Evolutionary conservation across 1,140 invertebrate genomes (phyloP).

Genomic region (Drosophila lini): DNA sequence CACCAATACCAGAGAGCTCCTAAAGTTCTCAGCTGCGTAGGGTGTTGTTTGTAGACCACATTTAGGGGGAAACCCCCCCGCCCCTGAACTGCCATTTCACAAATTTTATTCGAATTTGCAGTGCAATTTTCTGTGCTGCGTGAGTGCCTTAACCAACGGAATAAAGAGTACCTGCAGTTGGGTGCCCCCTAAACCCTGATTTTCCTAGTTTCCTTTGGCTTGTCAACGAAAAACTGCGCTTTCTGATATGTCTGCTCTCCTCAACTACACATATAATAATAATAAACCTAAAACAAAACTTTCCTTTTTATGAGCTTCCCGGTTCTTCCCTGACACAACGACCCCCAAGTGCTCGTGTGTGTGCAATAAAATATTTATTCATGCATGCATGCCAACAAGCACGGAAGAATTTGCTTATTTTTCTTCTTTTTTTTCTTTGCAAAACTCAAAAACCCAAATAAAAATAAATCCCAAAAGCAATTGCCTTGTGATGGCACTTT

Average conservation of each 20-base stretch:
- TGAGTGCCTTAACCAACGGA: not conserved
- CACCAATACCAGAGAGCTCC: constrained; percentile 4
- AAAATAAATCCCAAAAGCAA: constrained; percentile 51
- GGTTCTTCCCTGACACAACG: constrained; percentile 10
- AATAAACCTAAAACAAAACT: constrained; percentile 47
- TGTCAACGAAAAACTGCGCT: constrained; percentile 37
- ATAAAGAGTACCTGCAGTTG: constrained; percentile 12
- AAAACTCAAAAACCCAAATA: constrained; percentile 43
- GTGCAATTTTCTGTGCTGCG: constrained; percentile 5
- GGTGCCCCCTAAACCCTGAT: not conserved
- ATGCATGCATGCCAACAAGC: constrained; percentile 50
- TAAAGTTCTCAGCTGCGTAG: not conserved
- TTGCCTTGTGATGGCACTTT: constrained; percentile 23
- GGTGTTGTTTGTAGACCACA: not conserved
- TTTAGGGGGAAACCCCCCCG: constrained; percentile 1
- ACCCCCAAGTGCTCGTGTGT: constrained; percentile 37
- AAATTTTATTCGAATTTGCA: constrained; percentile 14
- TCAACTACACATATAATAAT: constrained; percentile 19
- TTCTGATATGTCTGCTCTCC: not conserved
- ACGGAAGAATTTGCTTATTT: constrained; percentile 41
- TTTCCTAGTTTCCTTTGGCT: not conserved
- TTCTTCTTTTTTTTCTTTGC: not conserved
- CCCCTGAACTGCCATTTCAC: constrained; percentile 6
- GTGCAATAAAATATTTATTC: constrained; percentile 76
- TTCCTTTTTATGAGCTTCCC: constrained; percentile 30